A percentile compares a stretch with the other conserved stretches of the same genome.
Evolutionary conservation across 2,888 invertebrate species (phyloP).

Genomic region (Ernsta delagoae): DNA sequence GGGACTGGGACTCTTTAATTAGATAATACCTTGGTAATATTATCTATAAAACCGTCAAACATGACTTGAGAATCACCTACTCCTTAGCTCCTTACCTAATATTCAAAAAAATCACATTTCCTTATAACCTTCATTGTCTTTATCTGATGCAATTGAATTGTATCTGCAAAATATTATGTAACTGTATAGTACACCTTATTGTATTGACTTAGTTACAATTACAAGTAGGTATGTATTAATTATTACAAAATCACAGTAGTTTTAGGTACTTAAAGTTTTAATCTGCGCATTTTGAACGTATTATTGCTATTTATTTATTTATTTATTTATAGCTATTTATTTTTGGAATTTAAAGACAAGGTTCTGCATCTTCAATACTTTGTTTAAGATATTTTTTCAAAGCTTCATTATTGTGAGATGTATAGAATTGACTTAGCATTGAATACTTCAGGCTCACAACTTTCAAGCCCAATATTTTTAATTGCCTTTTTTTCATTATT

Average conservation of each 20-base stretch:
- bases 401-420: conserved; percentile 71
- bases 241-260: conserved; percentile 3
- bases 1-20: no score
- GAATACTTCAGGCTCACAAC: conserved; percentile 85
- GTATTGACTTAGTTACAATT: no score
- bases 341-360: conserved; percentile 42
- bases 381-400: conserved; percentile 81
- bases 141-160: no score
- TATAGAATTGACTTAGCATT: conserved; percentile 74
- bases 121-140: no score
- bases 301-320: neutral
- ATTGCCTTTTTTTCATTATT: conserved; percentile 86
- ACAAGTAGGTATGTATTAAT: neutral
- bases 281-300: no score
- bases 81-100: no score
- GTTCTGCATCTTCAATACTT: conserved; percentile 65
- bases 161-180: no score
- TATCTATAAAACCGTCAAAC: no score
- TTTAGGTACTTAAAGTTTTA: neutral
- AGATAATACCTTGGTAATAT: no score
- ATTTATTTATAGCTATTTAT: neutral
- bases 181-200: no score
- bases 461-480: conserved; percentile 86
- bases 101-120: no score
- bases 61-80: no score